These are phyloP conservation scores for Austrolebias charrua DNA, from an alignment of 2,797 vertebrate species.

Conservation along the genomic window DNA sequence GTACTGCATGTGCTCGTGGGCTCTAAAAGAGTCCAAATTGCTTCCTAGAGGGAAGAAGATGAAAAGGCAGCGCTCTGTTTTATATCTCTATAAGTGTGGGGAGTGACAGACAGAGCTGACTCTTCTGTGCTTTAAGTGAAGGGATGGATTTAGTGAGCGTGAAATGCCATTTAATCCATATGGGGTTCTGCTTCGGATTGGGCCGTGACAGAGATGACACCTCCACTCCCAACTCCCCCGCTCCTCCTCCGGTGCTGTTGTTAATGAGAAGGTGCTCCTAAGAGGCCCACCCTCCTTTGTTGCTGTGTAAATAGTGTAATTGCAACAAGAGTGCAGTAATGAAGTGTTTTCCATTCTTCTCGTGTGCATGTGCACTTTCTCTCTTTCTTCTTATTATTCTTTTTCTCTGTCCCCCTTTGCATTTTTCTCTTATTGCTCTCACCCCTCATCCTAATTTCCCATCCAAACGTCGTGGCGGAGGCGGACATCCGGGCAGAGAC, in stretches of 20 bases:
- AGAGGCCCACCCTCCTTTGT: slow-evolving; percentile 63
- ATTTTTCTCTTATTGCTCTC: slow-evolving; percentile 13
- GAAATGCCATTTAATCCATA: slow-evolving; percentile 59
- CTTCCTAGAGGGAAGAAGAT: slow-evolving; percentile 67
- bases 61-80: slow-evolving; percentile 64
- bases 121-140: slow-evolving; percentile 42
- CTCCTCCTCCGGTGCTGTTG: slow-evolving; percentile 43
- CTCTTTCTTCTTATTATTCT: slow-evolving; percentile 6
- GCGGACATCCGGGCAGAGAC: slow-evolving; percentile 60
- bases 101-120: slow-evolving; percentile 48
- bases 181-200: slow-evolving; percentile 31
- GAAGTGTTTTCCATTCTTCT: slow-evolving; percentile 58
- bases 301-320: slow-evolving; percentile 72
- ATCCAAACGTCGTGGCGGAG: slow-evolving; percentile 53
- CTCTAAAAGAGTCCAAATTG: slow-evolving; percentile 60
- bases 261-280: slow-evolving; percentile 65
- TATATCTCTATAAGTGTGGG: slow-evolving; percentile 59
- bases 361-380: slow-evolving; percentile 16
- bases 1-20: slow-evolving; percentile 48
- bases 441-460: slow-evolving; percentile 54
- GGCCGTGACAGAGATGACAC: slow-evolving; percentile 39
- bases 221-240: slow-evolving; percentile 12
- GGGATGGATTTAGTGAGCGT: slow-evolving; percentile 55
- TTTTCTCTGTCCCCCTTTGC: slow-evolving; percentile 15
- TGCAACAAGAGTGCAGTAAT: slow-evolving; percentile 68